Evolutionary conservation across 2,888 invertebrate genomes (phyloP).

Genomic region (Coelinius sp.): DNA sequence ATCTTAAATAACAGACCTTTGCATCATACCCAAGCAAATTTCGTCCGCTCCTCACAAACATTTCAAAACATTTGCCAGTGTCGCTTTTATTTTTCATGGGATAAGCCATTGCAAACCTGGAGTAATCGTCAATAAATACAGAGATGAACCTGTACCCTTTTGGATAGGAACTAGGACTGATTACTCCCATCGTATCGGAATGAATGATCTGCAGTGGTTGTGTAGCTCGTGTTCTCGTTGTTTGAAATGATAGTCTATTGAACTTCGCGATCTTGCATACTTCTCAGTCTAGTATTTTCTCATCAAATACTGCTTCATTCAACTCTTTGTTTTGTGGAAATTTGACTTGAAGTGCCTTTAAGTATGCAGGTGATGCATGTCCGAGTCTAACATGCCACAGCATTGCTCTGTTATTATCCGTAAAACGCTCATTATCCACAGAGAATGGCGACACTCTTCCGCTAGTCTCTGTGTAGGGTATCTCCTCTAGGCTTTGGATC

Average conservation of each 20-base stretch:
- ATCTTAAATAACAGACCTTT: conserved; percentile 39
- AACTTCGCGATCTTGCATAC: conserved; percentile 45
- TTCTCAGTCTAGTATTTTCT: conserved; percentile 50
- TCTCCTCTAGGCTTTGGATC: conserved; percentile 1
- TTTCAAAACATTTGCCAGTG: conserved; percentile 48
- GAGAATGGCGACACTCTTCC: neutral
- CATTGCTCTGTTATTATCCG: conserved; percentile 24
- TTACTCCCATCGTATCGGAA: conserved; percentile 46
- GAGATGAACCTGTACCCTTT: conserved; percentile 42
- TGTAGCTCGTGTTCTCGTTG: conserved; percentile 28
- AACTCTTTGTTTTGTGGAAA: conserved; percentile 30
- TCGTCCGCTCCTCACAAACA: conserved; percentile 42
- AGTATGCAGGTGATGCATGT: conserved; percentile 46
- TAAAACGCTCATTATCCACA: neutral
- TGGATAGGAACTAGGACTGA: conserved; percentile 37
- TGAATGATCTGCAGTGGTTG: conserved; percentile 45
- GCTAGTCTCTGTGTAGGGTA: neutral
- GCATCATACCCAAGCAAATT: conserved; percentile 47
- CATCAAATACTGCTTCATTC: conserved; percentile 48
- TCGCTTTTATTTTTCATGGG: conserved; percentile 49
- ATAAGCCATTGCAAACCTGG: conserved; percentile 44
- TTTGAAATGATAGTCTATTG: conserved; percentile 47
- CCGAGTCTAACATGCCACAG: conserved; percentile 46
- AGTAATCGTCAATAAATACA: conserved; percentile 47
- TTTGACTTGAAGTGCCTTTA: conserved; percentile 48